Conservation (phyloP, 2,888 invertebrate species). For the Ichneumoninae sp. region DNA sequence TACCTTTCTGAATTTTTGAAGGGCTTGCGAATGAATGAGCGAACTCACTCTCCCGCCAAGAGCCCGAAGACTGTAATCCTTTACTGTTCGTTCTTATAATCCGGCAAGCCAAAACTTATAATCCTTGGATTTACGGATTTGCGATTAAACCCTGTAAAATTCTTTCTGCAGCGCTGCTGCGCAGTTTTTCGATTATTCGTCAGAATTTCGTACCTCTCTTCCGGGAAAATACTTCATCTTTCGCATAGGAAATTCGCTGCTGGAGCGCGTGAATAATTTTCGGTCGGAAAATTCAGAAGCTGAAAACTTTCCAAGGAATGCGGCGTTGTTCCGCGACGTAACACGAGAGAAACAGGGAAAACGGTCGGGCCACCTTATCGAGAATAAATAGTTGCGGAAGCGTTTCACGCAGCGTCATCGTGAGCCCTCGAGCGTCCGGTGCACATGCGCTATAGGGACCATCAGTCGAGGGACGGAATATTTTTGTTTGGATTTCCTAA, state of each 20-base stretch:
- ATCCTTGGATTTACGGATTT: constrained; percentile 41
- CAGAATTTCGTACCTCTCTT: constrained; percentile 50
- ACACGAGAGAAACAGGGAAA: constrained; percentile 42
- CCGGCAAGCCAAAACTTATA: constrained; percentile 44
- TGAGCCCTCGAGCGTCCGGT: constrained; percentile 37
- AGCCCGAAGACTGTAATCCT: constrained; percentile 48
- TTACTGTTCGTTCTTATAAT: constrained; percentile 43
- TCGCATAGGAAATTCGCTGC: constrained; percentile 34
- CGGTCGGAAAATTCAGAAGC: constrained; percentile 63
- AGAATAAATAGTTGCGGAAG: constrained; percentile 67
- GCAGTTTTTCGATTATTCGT: constrained; percentile 4
- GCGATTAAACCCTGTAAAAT: constrained; percentile 46
- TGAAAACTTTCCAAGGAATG: constrained; percentile 50
- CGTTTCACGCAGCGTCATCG: constrained; percentile 56
- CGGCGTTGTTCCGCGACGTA: neutral
- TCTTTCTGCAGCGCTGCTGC: neutral
- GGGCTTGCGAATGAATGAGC: constrained; percentile 21
- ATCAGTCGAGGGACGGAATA: constrained; percentile 41
- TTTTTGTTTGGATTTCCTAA: constrained; percentile 60
- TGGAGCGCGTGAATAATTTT: constrained; percentile 55
- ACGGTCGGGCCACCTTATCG: constrained; percentile 62
- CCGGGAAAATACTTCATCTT: constrained; percentile 44
- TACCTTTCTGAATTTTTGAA: constrained; percentile 31
- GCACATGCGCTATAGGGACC: constrained; percentile 46
- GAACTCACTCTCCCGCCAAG: constrained; percentile 2